Evolutionary conservation across 2,888 invertebrate genomes (phyloP).

Genomic region (Drosophila parthenogenetica): DNA sequence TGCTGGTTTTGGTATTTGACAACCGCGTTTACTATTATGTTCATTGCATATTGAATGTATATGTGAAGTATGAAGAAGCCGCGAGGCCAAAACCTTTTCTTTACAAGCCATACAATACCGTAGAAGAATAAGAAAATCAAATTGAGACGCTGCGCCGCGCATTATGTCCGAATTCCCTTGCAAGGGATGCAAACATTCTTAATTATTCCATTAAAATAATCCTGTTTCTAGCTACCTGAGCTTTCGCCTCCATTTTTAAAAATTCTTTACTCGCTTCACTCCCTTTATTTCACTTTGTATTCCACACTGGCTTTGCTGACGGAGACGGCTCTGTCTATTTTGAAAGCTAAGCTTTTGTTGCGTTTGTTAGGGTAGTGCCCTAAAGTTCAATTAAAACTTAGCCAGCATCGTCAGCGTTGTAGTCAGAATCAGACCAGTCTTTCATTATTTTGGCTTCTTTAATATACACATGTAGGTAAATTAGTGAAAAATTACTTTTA

Average conservation of each 20-base stretch:
- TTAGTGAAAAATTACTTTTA: constrained; percentile 13
- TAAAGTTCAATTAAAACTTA: constrained; percentile 49
- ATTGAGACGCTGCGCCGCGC: constrained; percentile 37
- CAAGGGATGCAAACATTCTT: constrained; percentile 68
- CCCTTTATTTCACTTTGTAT: too few relatives aligned
- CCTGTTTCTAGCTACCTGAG: constrained; percentile 28
- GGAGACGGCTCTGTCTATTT: background rate
- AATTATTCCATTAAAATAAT: constrained; percentile 81
- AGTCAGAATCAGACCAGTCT: constrained; percentile 5
- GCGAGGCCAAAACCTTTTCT: constrained; percentile 22
- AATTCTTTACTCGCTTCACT: constrained; percentile 3
- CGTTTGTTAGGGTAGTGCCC: too few relatives aligned
- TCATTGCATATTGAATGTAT: constrained; percentile 43
- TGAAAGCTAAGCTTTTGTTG: constrained; percentile 14
- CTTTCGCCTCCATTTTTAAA: constrained; percentile 46
- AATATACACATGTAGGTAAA: constrained; percentile 24
- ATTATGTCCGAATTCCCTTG: constrained; percentile 24
- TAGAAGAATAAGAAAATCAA: constrained; percentile 71
- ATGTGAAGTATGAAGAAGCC: constrained; percentile 13
- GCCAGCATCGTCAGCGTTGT: constrained; percentile 29
- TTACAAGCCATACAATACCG: constrained; percentile 50
- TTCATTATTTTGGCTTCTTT: constrained; percentile 18
- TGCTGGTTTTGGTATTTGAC: constrained; percentile 44
- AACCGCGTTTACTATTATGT: constrained; percentile 54
- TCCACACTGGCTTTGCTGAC: background rate